Evolutionary conservation across 2,113 vertebrate genomes (phyloP).

Genomic region (Xyrauchen texanus): DNA sequence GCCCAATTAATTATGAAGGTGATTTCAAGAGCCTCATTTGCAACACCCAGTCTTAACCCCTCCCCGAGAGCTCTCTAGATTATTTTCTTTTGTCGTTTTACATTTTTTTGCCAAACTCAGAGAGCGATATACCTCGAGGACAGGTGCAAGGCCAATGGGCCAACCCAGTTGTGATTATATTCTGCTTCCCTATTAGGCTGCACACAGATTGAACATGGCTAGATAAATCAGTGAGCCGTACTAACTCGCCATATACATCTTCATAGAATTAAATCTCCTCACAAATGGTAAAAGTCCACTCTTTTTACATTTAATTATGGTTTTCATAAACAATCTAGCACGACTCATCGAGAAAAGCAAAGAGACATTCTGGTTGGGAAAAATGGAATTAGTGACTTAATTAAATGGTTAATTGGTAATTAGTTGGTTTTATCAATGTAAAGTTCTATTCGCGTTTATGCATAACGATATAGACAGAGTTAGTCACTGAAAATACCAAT

Average conservation of each 20-base stretch:
- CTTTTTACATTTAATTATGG: constrained; percentile 13
- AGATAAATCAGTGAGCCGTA: neutral
- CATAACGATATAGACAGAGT: no score
- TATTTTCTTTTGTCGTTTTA: constrained; percentile 68
- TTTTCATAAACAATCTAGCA: constrained; percentile 6
- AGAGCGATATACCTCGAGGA: constrained; percentile 53
- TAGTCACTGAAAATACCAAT: no score
- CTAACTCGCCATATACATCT: neutral
- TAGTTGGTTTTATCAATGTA: neutral
- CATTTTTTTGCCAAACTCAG: constrained; percentile 62
- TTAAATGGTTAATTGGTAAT: constrained; percentile 2
- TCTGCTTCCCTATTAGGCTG: no score
- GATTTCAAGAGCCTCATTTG: constrained; percentile 98
- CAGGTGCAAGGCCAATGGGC: constrained; percentile 47
- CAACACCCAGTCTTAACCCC: constrained; percentile 71
- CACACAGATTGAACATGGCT: constrained; percentile 14
- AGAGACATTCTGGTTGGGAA: constrained; percentile 37
- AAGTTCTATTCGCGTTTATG: neutral
- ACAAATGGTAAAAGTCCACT: neutral
- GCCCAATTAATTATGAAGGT: constrained; percentile 99
- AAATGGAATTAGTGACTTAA: neutral
- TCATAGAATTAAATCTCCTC: neutral
- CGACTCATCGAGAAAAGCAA: constrained; percentile 3
- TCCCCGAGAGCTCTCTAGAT: constrained; percentile 59
- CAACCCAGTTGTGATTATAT: constrained; percentile 46